Conservation (phyloP, 2,888 invertebrate species). For the Agonopterix alstromeriana region DNA sequence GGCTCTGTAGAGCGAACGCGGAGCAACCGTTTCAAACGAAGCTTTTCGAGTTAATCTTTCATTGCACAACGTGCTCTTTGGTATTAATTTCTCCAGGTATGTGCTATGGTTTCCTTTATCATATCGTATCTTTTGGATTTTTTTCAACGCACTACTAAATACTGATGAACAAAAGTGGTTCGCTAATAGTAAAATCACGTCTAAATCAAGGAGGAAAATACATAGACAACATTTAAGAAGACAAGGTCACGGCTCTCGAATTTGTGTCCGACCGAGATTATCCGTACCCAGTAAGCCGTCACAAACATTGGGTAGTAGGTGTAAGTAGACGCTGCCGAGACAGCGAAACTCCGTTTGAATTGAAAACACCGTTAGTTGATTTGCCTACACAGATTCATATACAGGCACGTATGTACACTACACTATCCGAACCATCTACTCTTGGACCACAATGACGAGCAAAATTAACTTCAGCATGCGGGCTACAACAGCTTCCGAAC, state of each 20-base stretch:
- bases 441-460: constrained; percentile 16
- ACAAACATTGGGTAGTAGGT: constrained; percentile 28
- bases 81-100: not conserved
- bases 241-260: constrained; percentile 27
- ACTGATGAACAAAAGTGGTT: no score
- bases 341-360: constrained; percentile 25
- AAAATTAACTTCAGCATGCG: no score
- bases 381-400: constrained; percentile 10
- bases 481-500: no score
- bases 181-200: no score
- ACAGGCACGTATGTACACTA: not conserved
- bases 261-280: constrained; percentile 21
- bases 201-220: no score
- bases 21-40: not conserved
- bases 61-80: constrained; percentile 10
- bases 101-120: no score
- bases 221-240: constrained; percentile 9
- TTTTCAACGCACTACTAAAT: no score
- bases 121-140: no score
- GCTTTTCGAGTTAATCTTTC: constrained; percentile 11
- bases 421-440: constrained; percentile 4
- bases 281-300: constrained; percentile 22
- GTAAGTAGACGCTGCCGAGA: constrained; percentile 45
- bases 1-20: constrained; percentile 1
- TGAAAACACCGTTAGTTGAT: constrained; percentile 33